Conservation (phyloP, 2,888 invertebrate genomes). For the Heteromurus nitidus region DNA sequence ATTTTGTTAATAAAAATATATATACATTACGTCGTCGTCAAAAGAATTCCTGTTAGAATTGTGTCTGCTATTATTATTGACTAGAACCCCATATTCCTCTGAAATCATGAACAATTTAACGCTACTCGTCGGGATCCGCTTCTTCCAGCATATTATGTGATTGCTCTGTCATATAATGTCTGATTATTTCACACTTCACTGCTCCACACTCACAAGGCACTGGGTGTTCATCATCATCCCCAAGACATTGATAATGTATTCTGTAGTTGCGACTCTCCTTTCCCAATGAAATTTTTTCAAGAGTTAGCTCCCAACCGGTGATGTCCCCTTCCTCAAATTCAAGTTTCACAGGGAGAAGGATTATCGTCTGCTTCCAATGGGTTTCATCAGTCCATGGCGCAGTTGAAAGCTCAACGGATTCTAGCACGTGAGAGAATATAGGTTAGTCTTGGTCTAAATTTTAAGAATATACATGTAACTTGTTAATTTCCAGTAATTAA, state of each 20-base stretch:
- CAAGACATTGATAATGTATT: conserved; percentile 82
- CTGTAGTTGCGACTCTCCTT: conserved; percentile 80
- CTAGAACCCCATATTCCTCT: too few species aligned
- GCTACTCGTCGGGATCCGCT: too few species aligned
- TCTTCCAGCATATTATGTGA: neutral
- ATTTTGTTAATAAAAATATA: neutral
- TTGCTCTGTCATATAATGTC: conserved; percentile 74
- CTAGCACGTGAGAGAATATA: conserved; percentile 44
- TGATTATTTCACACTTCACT: conserved; percentile 86
- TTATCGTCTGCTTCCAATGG: conserved; percentile 85
- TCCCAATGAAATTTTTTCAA: conserved; percentile 76
- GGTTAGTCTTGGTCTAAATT: neutral
- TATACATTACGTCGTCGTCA: too few species aligned
- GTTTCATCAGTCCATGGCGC: conserved; percentile 79
- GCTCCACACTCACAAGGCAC: conserved; percentile 85
- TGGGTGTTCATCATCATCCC: conserved; percentile 83
- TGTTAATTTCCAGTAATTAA: neutral
- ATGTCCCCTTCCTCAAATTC: conserved; percentile 76
- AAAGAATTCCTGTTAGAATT: too few species aligned
- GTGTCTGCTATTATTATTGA: too few species aligned
- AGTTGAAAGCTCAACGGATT: conserved; percentile 69
- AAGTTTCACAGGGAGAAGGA: conserved; percentile 83
- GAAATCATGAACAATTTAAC: too few species aligned
- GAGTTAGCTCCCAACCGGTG: conserved; percentile 74
- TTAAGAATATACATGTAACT: neutral